Evolutionary conservation across 2,797 vertebrate species (phyloP).

Genomic region (Lepus oiostolus): DNA sequence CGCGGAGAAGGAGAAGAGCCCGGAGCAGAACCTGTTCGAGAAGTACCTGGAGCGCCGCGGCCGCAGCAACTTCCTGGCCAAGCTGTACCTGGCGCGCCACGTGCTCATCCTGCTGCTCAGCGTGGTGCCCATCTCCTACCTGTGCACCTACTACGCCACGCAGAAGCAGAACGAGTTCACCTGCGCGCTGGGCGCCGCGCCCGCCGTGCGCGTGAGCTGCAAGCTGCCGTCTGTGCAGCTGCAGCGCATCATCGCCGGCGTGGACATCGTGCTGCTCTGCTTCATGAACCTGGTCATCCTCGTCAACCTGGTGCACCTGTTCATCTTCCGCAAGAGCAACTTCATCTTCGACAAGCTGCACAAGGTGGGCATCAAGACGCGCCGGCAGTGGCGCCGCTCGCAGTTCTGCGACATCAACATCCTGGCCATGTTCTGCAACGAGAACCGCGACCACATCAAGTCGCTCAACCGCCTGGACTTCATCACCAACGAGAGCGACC

Average conservation of each 20-base stretch:
- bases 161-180: conserved; percentile 99
- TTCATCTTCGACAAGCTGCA: conserved; percentile 99
- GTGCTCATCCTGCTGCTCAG: conserved; percentile 98
- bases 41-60: conserved; percentile 98
- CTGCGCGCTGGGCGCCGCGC: conserved; percentile 93
- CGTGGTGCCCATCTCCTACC: conserved; percentile 97
- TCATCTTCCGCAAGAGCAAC: conserved; percentile 99
- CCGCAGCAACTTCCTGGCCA: conserved; percentile 98
- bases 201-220: conserved; percentile 94
- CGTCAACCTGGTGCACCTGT: conserved; percentile 96
- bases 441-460: conserved; percentile 99
- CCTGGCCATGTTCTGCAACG: conserved; percentile 99
- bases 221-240: conserved; percentile 98
- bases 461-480: conserved; percentile 98
- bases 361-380: conserved; percentile 98
- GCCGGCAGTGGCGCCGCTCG: conserved; percentile 98
- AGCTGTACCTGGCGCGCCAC: conserved; percentile 96
- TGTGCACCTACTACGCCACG: conserved; percentile 96
- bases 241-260: conserved; percentile 97
- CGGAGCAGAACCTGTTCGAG: conserved; percentile 99
- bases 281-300: conserved; percentile 98
- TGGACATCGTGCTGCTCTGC: conserved; percentile 96
- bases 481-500: conserved; percentile 98
- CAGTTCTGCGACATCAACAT: conserved; percentile 99
- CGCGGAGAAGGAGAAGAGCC: conserved; percentile 99